Conservation (phyloP, 2,888 invertebrate species). For the Mellilla xanthometata region DNA sequence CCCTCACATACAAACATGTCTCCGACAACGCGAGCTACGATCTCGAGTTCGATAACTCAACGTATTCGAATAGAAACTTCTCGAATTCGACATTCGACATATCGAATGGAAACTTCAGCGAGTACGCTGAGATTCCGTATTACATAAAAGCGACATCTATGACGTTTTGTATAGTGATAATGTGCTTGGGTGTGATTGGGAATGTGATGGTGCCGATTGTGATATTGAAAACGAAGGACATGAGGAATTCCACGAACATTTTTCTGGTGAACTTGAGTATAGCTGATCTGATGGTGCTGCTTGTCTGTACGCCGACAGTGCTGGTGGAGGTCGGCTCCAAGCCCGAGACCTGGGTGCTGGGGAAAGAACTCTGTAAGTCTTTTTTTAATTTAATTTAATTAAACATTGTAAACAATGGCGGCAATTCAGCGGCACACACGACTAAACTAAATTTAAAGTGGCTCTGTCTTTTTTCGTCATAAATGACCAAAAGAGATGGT, state of each 20-base stretch:
- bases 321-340: conserved; percentile 96
- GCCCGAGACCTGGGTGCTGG: conserved; percentile 96
- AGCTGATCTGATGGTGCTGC: conserved; percentile 94
- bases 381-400: no score
- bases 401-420: no score
- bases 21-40: conserved; percentile 39
- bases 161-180: conserved; percentile 93
- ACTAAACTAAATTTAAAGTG: no score
- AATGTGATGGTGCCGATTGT: conserved; percentile 97
- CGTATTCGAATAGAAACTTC: conserved; percentile 25
- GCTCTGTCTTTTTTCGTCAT: no score
- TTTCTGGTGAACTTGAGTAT: conserved; percentile 96
- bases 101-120: conserved; percentile 58
- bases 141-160: conserved; percentile 95
- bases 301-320: conserved; percentile 96
- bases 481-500: no score
- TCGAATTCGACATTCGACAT: conserved; percentile 44
- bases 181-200: conserved; percentile 94
- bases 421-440: no score
- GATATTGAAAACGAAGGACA: conserved; percentile 94
- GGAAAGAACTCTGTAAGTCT: conserved; percentile 96
- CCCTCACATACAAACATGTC: conserved; percentile 29
- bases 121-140: conserved; percentile 86
- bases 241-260: conserved; percentile 97
- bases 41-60: conserved; percentile 29